Evolutionary conservation across 2,113 vertebrate genomes (phyloP), one percentile per base, ranked within the genome.

Genomic region (Pagrus major): DNA sequence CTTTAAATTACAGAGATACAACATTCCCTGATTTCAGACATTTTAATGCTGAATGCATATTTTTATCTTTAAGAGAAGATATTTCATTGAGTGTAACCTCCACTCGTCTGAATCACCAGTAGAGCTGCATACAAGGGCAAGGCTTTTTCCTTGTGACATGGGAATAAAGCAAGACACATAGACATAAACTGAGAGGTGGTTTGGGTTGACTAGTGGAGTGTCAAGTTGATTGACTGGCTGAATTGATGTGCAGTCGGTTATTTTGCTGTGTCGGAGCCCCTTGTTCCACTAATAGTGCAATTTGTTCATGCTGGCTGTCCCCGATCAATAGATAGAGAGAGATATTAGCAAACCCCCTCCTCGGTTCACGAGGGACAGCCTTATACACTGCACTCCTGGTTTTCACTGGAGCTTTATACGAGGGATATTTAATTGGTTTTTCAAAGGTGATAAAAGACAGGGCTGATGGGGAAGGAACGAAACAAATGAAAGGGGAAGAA

Each of bases 171-270:
- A 52, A 25, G 23, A 37, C 33, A n/a, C 27, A 27, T 0, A 9
- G 35, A 39, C 52, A 16, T 12, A 63, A 33, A 58, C 27, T 47
- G 49, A 27, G 27, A 37, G 46, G 46, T 25, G 29, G 47, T 42
- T 73, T 42, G 15, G 31, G 73, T 59, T 61, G 78, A 87, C 52
- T 23, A 56, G 60, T 68, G 46, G 68, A 87, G 51, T 84, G 86
- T 84, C 75, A 77, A 33, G 31, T 61, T 89, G 87, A 90, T 86
- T 89, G 81, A 88, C 73, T 70, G 49, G 46, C 39, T 37, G 44
- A 66, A 88, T 84, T 84, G 78, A 90, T 89, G 79, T 81, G 68
- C 69, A 74, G 73, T 89, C 75, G 79, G 78, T 91, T 89, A 86
- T 82, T 90, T 59, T 70, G 65, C 74, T 52, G 55, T 76, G 76